These are phyloP conservation scores for Anas bahamensis DNA, from an alignment of 2,797 vertebrate genomes.

Conservation along the genomic window DNA sequence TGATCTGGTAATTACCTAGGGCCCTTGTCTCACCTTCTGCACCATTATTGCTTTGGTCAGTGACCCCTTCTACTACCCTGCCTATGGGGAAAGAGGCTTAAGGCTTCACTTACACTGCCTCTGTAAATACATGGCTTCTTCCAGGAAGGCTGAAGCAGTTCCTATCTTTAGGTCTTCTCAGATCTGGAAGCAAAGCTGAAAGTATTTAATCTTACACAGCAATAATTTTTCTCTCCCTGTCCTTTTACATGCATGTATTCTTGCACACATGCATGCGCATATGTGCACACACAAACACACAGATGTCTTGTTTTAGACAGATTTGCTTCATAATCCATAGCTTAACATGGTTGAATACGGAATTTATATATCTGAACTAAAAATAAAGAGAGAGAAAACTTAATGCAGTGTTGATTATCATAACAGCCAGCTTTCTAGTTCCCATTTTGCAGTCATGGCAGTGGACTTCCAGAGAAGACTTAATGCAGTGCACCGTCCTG, in stretches of 20 bases:
- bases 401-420: background rate
- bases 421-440: background rate
- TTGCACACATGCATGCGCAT: rapidly evolving
- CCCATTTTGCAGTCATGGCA: background rate
- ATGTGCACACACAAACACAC: background rate
- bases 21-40: background rate
- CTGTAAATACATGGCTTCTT: background rate
- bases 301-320: background rate
- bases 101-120: background rate
- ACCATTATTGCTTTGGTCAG: background rate
- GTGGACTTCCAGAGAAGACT: background rate
- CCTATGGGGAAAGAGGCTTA: background rate
- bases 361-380: background rate
- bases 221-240: background rate
- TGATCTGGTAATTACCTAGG: background rate
- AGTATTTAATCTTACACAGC: background rate
- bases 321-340: background rate
- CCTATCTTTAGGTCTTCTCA: background rate
- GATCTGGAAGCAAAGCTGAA: background rate
- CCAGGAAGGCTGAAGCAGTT: background rate
- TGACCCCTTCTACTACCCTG: background rate
- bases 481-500: background rate
- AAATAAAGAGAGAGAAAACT: background rate
- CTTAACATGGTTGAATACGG: background rate
- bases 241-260: background rate